A percentile compares a stretch with the other conserved stretches of the same genome.
These are phyloP conservation scores for Drosophila cardini DNA, from an alignment of 1,140 invertebrate genomes.

Conservation along the genomic window DNA sequence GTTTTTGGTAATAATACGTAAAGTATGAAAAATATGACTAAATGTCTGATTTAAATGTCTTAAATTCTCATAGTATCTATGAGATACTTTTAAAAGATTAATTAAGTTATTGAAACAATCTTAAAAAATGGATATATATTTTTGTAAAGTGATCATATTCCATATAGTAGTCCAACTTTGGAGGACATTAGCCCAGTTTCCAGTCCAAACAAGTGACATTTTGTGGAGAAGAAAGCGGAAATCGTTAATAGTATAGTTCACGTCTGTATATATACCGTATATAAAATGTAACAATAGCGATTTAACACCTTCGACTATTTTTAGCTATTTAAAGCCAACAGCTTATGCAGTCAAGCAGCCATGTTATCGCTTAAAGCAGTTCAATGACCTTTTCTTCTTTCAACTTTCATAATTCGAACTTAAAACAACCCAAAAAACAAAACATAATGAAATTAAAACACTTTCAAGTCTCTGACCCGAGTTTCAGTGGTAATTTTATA, in stretches of 20 bases:
- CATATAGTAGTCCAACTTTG: too few species aligned
- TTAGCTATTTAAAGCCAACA: slow-evolving; percentile 30
- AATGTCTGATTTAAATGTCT: too few species aligned
- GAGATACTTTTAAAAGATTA: too few species aligned
- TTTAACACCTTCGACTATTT: slow-evolving; percentile 27
- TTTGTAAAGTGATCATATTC: too few species aligned
- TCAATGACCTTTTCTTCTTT: slow-evolving; percentile 22
- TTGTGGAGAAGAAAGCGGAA: slow-evolving; percentile 1
- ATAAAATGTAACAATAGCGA: background rate
- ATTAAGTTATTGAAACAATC: too few species aligned
- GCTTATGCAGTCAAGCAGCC: slow-evolving; percentile 19
- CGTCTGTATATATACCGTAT: background rate
- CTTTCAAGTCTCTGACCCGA: slow-evolving; percentile 10
- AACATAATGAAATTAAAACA: slow-evolving; percentile 12
- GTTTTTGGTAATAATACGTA: background rate
- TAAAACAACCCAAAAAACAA: background rate
- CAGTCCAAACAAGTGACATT: slow-evolving; percentile 4
- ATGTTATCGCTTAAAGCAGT: slow-evolving; percentile 21
- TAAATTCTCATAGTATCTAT: too few species aligned
- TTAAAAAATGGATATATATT: too few species aligned
- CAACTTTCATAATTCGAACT: slow-evolving; percentile 28
- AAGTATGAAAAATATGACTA: background rate
- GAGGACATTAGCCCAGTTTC: slow-evolving; percentile 4
- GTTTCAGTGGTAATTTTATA: background rate
- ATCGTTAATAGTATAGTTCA: slow-evolving; percentile 8